phyloP scores from a whole-genome alignment of 1,140 invertebrate species.

The Ruditapes philippinarum region DNA sequence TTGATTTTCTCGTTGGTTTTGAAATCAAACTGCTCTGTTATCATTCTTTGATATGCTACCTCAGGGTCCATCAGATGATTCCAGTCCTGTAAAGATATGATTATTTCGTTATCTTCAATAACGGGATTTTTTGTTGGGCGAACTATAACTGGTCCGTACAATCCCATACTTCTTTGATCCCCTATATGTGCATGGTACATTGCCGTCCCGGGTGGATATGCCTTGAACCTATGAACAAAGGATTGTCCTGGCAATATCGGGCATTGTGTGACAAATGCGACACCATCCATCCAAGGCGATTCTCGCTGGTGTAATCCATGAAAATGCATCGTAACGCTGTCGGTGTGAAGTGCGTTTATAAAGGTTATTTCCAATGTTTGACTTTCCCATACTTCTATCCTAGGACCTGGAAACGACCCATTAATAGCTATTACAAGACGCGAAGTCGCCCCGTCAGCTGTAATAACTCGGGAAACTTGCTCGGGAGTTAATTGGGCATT shows the following conservation, averaged over 20 bases:
- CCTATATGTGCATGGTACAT: conserved; percentile 84
- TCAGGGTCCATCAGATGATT: conserved; percentile 74
- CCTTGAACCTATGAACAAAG: conserved; percentile 92
- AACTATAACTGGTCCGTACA: conserved; percentile 78
- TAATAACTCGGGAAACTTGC: conserved; percentile 52
- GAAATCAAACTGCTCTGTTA: conserved; percentile 57
- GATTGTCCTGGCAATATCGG: conserved; percentile 94
- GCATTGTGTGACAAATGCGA: conserved; percentile 96
- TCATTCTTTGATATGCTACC: conserved; percentile 69
- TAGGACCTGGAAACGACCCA: conserved; percentile 80
- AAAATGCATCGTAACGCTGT: conserved; percentile 95
- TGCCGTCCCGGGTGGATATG: conserved; percentile 77
- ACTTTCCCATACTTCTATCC: conserved; percentile 92
- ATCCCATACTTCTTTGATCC: conserved; percentile 77
- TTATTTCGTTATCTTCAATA: conserved; percentile 49
- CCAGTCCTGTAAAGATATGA: conserved; percentile 73
- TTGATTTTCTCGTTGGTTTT: neutral
- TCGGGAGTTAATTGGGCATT: neutral
- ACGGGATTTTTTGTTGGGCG: neutral
- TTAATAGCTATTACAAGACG: conserved; percentile 76
- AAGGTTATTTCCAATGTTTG: conserved; percentile 95
- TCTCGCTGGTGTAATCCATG: conserved; percentile 93
- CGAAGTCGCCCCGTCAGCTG: conserved; percentile 76
- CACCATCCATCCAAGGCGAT: conserved; percentile 96
- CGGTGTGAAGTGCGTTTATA: conserved; percentile 92